A percentile compares a stretch with the other conserved stretches of the same genome.
phyloP scores from a whole-genome alignment of 2,888 invertebrate species.

The Caenorhabditis macrosperma region DNA sequence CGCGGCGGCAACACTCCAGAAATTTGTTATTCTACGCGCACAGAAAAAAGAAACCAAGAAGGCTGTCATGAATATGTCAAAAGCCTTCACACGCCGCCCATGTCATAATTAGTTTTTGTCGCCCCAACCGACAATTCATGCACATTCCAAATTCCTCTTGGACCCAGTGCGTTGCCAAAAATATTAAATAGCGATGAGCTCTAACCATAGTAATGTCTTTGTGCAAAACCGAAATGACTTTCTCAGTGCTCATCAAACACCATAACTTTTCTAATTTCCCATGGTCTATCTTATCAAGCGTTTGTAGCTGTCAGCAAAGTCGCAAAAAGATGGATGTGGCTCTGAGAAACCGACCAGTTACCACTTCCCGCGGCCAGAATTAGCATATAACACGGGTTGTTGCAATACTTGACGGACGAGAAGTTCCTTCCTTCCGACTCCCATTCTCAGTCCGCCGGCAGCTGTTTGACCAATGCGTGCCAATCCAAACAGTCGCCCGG shows the following conservation, averaged over 20 bases:
- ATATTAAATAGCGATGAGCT: background rate
- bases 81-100: conserved; percentile 26
- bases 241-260: background rate
- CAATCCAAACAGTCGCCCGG: conserved; percentile 48
- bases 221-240: background rate
- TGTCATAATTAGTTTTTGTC: conserved; percentile 43
- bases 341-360: conserved; percentile 31
- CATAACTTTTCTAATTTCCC: conserved; percentile 8
- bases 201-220: background rate
- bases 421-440: conserved; percentile 27
- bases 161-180: background rate
- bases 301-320: background rate
- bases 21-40: conserved; percentile 44
- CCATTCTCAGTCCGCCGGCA: conserved; percentile 15
- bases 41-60: conserved; percentile 37
- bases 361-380: conserved; percentile 20
- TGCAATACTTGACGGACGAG: conserved; percentile 3
- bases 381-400: conserved; percentile 45
- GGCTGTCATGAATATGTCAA: conserved; percentile 55
- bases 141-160: background rate
- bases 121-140: background rate
- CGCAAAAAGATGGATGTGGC: conserved; percentile 37
- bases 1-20: conserved; percentile 10
- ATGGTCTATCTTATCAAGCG: conserved; percentile 36
- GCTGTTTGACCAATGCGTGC: conserved; percentile 50